Evolutionary conservation across 2,888 invertebrate species (phyloP).

Genomic region (Eucera pruinosa): DNA sequence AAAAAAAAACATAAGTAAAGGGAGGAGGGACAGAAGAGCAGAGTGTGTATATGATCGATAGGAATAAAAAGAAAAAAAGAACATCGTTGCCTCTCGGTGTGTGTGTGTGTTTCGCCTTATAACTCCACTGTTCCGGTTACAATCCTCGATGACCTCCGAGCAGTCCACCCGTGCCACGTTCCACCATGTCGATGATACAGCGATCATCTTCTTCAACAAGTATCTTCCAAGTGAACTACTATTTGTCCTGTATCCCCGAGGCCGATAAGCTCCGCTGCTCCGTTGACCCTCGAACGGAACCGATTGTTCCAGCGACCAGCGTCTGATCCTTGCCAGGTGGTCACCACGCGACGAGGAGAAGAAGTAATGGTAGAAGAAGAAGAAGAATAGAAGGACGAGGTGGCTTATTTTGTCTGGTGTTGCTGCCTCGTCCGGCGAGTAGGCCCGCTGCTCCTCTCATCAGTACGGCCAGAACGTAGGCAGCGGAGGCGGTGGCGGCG

Average conservation of each 20-base stretch:
- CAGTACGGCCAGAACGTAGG: slow-evolving; percentile 83
- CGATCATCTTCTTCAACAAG: not conserved
- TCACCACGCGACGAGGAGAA: slow-evolving; percentile 20
- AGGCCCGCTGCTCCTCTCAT: slow-evolving; percentile 56
- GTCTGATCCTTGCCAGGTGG: slow-evolving; percentile 26
- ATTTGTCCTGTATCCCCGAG: slow-evolving; percentile 11
- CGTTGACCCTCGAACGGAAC: slow-evolving; percentile 30
- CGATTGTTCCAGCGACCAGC: slow-evolving; percentile 29
- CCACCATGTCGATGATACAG: slow-evolving; percentile 1
- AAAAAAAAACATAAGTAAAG: not conserved
- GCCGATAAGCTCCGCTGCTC: not conserved
- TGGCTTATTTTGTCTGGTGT: not conserved
- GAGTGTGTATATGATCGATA: slow-evolving; percentile 7
- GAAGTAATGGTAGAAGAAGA: slow-evolving; percentile 6
- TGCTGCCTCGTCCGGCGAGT: slow-evolving; percentile 27
- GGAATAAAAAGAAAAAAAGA: slow-evolving; percentile 4
- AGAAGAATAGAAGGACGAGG: not conserved
- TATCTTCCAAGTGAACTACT: not conserved
- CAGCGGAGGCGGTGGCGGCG: slow-evolving; percentile 81
- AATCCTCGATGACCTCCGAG: slow-evolving; percentile 50
- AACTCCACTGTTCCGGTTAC: slow-evolving; percentile 29
- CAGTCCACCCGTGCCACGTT: slow-evolving; percentile 6
- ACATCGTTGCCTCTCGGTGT: slow-evolving; percentile 41
- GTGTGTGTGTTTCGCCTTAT: slow-evolving; percentile 26
- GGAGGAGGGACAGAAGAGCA: slow-evolving; percentile 1